Conservation (phyloP, 2,113 vertebrate genomes). For the Otis tarda region DNA sequence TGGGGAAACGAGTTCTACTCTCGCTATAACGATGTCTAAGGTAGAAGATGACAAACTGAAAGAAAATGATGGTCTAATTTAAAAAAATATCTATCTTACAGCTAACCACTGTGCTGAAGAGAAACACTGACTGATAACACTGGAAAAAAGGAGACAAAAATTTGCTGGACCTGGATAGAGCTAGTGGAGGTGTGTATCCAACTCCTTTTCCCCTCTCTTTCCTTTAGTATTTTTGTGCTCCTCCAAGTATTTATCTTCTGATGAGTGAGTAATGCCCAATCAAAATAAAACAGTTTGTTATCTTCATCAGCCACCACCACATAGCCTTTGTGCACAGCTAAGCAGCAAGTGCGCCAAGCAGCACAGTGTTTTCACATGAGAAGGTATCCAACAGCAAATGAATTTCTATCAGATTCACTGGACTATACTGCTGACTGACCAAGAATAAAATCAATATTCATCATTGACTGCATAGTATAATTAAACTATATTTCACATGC, state of each 20-base stretch:
- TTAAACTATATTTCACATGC: not conserved
- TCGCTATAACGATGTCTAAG: not conserved
- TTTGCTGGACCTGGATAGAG: not conserved
- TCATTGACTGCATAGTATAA: not conserved
- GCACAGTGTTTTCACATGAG: fast-evolving
- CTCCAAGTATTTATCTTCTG: not conserved
- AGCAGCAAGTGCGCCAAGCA: fast-evolving
- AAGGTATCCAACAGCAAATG: fast-evolving
- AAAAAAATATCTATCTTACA: not conserved
- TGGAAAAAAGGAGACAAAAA: not conserved
- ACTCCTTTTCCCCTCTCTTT: not conserved
- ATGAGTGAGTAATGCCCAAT: not conserved
- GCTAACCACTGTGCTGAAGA: not conserved
- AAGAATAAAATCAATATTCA: not conserved
- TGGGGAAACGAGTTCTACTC: not conserved
- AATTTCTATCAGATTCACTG: not conserved
- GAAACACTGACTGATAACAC: not conserved
- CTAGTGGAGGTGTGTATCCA: not conserved
- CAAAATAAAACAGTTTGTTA: not conserved
- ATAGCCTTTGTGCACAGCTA: fast-evolving
- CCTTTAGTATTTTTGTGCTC: not conserved
- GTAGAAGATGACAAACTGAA: not conserved
- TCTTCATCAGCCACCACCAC: not conserved
- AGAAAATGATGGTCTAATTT: not conserved
- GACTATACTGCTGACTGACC: not conserved